Evolutionary conservation across 2,113 vertebrate species (phyloP).

Genomic region (Himantopus leucocephalus): DNA sequence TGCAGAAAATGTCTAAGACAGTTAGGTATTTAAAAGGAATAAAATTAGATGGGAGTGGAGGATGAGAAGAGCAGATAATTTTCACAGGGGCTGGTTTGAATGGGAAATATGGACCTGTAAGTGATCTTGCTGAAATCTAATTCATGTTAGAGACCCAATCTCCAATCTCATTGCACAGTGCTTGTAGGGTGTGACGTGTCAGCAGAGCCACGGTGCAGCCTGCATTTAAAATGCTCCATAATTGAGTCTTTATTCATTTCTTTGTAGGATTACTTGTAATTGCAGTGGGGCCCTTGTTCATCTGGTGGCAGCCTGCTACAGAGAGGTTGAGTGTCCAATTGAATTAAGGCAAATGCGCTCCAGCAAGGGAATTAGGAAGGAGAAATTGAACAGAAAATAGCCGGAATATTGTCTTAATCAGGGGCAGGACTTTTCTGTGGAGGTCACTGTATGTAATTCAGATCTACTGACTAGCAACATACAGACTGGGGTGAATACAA

Average conservation of each 20-base stretch:
- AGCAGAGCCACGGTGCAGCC: background rate
- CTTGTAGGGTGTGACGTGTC: background rate
- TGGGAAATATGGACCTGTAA: background rate
- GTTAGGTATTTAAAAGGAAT: background rate
- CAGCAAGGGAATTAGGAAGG: constrained; percentile 27
- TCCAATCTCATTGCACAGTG: background rate
- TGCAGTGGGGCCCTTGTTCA: background rate
- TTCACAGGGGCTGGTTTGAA: background rate
- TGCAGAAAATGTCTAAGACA: background rate
- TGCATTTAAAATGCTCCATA: constrained; percentile 21
- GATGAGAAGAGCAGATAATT: background rate
- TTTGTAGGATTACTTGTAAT: constrained; percentile 50
- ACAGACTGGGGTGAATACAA: background rate
- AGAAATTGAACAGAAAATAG: constrained; percentile 31
- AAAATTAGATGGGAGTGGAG: background rate
- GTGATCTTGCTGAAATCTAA: constrained; percentile 15
- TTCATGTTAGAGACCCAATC: background rate
- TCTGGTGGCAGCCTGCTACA: background rate
- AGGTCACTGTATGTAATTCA: background rate
- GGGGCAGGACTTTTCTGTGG: background rate
- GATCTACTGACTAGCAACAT: background rate
- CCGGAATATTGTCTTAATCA: constrained; percentile 4
- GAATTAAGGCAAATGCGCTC: constrained; percentile 44
- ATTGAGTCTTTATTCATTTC: constrained; percentile 49
- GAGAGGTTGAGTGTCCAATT: background rate